Conservation (phyloP, 1,140 invertebrate species). For the Zelostemma sp. region DNA sequence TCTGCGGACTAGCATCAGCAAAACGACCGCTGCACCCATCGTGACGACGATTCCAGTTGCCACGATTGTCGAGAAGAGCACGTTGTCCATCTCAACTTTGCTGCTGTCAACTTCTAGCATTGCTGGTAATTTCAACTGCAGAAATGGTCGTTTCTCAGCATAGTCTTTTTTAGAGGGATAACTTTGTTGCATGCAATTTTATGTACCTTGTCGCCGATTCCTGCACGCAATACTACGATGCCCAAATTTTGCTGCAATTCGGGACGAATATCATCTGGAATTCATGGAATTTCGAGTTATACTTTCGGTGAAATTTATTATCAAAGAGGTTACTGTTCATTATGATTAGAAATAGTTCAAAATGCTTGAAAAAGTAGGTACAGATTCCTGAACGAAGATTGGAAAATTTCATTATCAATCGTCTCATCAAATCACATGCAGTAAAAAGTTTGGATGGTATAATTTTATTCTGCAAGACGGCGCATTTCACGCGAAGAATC, state of each 20-base stretch:
- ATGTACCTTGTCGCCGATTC: slow-evolving; percentile 84
- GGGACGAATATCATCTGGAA: slow-evolving; percentile 75
- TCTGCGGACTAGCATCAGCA: slow-evolving; percentile 80
- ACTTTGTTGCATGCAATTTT: neutral
- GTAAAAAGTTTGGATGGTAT: no score
- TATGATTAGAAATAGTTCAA: no score
- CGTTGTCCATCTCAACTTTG: slow-evolving; percentile 64
- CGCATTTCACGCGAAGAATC: no score
- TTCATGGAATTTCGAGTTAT: no score
- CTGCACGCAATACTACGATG: slow-evolving; percentile 78
- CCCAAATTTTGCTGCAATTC: slow-evolving; percentile 73
- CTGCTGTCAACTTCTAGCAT: slow-evolving; percentile 61
- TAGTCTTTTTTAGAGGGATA: neutral
- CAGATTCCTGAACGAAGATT: no score
- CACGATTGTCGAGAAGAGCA: slow-evolving; percentile 68
- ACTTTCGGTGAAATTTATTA: no score
- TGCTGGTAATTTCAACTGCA: slow-evolving; percentile 74
- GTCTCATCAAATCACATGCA: no score
- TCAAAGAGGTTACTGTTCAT: no score
- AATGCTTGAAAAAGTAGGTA: no score
- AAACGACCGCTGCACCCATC: slow-evolving; percentile 76
- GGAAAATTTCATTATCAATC: no score
- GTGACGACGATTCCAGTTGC: slow-evolving; percentile 78
- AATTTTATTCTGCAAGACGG: no score
- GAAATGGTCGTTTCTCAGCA: no score